phyloP scores from a whole-genome alignment of 2,888 invertebrate genomes.

The Chloroclysta siterata region DNA sequence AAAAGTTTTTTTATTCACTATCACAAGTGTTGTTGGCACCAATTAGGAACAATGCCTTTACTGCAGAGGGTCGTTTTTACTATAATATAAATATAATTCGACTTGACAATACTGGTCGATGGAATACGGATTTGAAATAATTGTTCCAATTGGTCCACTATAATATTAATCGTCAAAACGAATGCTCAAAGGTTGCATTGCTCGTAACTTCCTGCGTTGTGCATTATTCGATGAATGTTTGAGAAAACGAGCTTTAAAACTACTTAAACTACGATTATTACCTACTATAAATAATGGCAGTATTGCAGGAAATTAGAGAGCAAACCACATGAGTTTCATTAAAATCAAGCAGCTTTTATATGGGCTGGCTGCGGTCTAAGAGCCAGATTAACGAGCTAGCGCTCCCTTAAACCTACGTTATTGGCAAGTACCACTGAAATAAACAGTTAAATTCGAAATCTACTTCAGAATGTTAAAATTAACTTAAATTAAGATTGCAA shows the following conservation, averaged over 20 bases:
- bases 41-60: too few species aligned
- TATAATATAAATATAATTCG: too few species aligned
- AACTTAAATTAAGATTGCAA: constrained; percentile 12
- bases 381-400: constrained; percentile 37
- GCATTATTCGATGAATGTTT: constrained; percentile 51
- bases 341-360: constrained; percentile 71
- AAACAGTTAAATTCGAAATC: constrained; percentile 8
- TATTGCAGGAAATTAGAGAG: constrained; percentile 76
- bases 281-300: constrained; percentile 68
- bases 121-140: too few species aligned
- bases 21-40: too few species aligned
- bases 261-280: constrained; percentile 61
- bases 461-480: constrained; percentile 1
- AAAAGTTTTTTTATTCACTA: too few species aligned
- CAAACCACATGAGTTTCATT: constrained; percentile 68
- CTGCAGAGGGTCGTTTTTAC: too few species aligned
- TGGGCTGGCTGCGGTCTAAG: constrained; percentile 57
- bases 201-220: constrained; percentile 69
- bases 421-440: constrained; percentile 47
- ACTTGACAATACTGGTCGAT: too few species aligned
- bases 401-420: constrained; percentile 36
- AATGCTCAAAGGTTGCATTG: too few species aligned
- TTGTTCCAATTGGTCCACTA: too few species aligned
- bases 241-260: constrained; percentile 45
- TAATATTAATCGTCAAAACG: constrained; percentile 3